Base-by-base conservation (phyloP, 1,140 invertebrate species). In the Lepidurus packardi region DNA sequence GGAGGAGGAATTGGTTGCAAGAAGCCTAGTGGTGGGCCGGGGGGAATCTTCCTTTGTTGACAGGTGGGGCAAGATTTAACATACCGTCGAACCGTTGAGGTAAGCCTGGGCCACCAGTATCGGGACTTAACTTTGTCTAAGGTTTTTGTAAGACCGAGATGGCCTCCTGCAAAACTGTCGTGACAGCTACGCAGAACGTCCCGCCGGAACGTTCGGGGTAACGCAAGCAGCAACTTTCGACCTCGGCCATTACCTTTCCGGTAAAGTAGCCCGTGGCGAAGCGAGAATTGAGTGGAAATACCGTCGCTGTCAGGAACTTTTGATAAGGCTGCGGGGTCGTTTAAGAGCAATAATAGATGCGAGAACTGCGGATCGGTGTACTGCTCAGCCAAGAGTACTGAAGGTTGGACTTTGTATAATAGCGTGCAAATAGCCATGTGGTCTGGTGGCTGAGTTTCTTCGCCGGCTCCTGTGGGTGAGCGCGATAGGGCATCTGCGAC, bases 61-160 rank as follows among this genome's bases (percentile, higher is more conserved):
- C 81, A 82, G 21, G 16, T 25, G 24, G 21, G n/a, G 45, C 81
- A 82, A 11, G 74, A 73, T 1, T 21, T 24, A 16, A 82, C 80
- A 25, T 80, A 81, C 5, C 21, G 1, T 13, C 42, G 78, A 1
- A 81, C 73, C 44, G 79, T 80, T 41, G 76, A 77, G 9, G 34
- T n/a, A 65, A 82, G 74, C 53, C 24, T 6, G 3, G 76, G 78
- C 79, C 79, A 82, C 42, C 41, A 81, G 44, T 73, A 82, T 42
- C 79, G 65, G 8, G n/a, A n/a, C 16, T 44, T 47, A n/a, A 82
- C 74, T 13, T 76, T 80, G 0, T 78, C 75, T 9, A 77, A 73
- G 2, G 80, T 81, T 73, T 76, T 81, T n/a, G 8, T 73, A 21
- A 75, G 25, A 5, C 75, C 78, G 25, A 82, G 73, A 45, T 82